Evolutionary conservation across 1,140 invertebrate genomes (phyloP), one percentile per base, ranked within the genome.

Genomic region (Cotesia vestalis): DNA sequence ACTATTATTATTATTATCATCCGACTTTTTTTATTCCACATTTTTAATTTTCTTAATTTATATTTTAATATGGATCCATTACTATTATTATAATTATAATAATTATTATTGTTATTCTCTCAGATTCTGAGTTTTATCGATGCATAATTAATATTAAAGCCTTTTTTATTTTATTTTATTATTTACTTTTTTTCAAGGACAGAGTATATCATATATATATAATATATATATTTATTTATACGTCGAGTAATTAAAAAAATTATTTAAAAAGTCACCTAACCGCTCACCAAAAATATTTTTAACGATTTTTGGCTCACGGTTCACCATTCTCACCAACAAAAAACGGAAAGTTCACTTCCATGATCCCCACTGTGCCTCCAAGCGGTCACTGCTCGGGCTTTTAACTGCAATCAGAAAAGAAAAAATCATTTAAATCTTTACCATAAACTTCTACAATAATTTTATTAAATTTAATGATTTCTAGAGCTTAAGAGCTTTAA

Each of bases 261-360:
- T 11, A 12, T 6, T 11, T 63, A 46, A 14, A 14, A n/a, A n/a
- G 3, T 55, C 5, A n/a, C 17, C n/a, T 55, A 61, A 71, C 79
- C 78, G 76, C 78, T 83, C 78, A 78, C 79, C 79, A 77, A 73
- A 73, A 78, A 81, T 79, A 77, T 61, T 34, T 12, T 20, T 64
- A 76, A 52, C 57, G 77, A 80, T 78, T 76, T 71, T 73, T 79
- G 78, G 79, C 55, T 84, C 77, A 78, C 77, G 78, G 80, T 72
- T 79, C 79, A 82, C 78, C 78, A 82, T 80, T 82, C 77, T 92
- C 91, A 92, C 91, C 92, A 93, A 83, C 91, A 92, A 83, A 91
- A 92, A 52, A 93, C 91, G 72, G 91, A 91, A 72, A 92, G 87
- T 83, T 92, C 91, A 51, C 90, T 91, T 70, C 90, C 90, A 81